phyloP scores from a whole-genome alignment of 2,888 invertebrate genomes.

The Apodemia duryi region DNA sequence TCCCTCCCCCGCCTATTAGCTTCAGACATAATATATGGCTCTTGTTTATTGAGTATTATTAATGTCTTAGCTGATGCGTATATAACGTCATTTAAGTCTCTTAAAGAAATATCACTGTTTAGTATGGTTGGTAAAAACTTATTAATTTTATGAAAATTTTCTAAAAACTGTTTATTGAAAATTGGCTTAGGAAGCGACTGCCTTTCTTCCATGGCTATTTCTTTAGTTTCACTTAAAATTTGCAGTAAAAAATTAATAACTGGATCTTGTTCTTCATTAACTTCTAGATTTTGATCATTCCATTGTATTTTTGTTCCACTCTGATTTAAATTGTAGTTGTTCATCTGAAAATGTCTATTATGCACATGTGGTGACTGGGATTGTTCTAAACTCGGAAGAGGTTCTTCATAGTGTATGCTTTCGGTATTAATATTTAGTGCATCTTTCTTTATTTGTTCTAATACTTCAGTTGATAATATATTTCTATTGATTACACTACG shows the following conservation, averaged over 20 bases:
- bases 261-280: background rate
- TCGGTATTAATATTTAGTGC: too few species aligned
- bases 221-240: too few species aligned
- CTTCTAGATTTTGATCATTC: background rate
- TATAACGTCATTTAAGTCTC: constrained; percentile 11
- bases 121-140: background rate
- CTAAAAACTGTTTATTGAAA: background rate
- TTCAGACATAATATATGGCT: background rate
- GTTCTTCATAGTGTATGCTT: too few species aligned
- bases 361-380: too few species aligned
- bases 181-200: background rate
- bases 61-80: constrained; percentile 15
- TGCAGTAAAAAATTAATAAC: background rate
- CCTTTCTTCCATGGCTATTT: background rate
- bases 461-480: background rate
- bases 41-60: constrained; percentile 14
- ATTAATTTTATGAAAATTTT: background rate
- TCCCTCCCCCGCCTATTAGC: background rate
- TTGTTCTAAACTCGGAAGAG: too few species aligned
- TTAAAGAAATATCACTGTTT: background rate
- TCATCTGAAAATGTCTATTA: too few species aligned
- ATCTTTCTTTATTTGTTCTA: background rate
- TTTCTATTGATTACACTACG: background rate
- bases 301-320: background rate
- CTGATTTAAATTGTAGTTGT: background rate